A percentile compares a stretch with the other conserved stretches of the same genome.
These are phyloP conservation scores for Anguilla marmorata DNA, from an alignment of 2,797 vertebrate species.

Conservation along the genomic window DNA sequence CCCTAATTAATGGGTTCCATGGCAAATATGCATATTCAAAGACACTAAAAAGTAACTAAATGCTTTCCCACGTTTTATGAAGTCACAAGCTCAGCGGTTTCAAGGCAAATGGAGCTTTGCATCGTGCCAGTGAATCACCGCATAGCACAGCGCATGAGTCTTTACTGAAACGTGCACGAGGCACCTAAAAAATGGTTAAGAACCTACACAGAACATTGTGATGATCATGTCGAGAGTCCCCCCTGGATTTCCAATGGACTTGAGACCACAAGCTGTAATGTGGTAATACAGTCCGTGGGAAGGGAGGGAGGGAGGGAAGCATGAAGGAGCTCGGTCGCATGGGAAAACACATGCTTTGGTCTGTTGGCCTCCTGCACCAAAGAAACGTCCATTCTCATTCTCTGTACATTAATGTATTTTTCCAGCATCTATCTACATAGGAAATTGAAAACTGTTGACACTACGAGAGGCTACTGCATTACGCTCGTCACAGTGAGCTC, in stretches of 20 bases:
- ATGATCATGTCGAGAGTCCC: background rate
- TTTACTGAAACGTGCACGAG: background rate
- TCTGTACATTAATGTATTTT: background rate
- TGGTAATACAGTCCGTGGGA: background rate
- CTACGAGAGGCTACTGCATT: slow-evolving; percentile 18
- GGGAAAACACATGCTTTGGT: background rate
- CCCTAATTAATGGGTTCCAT: background rate
- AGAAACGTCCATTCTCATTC: background rate
- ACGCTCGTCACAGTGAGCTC: slow-evolving; percentile 12
- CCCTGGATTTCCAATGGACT: background rate
- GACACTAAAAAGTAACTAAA: slow-evolving; percentile 15
- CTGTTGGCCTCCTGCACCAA: background rate
- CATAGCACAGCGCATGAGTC: background rate
- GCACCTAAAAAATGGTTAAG: background rate
- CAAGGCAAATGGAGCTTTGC: background rate
- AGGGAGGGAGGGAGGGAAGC: background rate
- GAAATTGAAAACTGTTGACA: slow-evolving; percentile 34
- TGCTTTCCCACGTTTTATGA: slow-evolving; percentile 9
- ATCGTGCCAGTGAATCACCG: background rate
- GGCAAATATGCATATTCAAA: slow-evolving; percentile 24
- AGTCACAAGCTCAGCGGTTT: background rate
- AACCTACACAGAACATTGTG: background rate
- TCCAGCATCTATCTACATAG: slow-evolving; percentile 15
- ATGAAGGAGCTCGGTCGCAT: background rate
- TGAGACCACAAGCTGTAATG: background rate